A percentile compares a stretch with the other conserved stretches of the same genome.
Evolutionary conservation across 2,888 invertebrate species (phyloP).

Genomic region (Nasonovia ribisnigri): DNA sequence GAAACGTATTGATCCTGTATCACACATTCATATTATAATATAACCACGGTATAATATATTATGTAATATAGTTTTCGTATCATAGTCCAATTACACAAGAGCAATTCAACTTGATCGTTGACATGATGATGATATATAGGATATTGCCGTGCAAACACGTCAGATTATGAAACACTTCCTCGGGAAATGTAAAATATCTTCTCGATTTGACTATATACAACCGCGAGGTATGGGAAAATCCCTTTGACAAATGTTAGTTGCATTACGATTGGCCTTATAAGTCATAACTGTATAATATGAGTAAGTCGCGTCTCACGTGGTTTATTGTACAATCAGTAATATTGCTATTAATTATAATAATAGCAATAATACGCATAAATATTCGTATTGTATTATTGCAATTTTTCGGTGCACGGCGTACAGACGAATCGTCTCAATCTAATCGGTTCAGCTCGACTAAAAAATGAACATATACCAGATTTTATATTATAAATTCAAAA

Average conservation of each 20-base stretch:
- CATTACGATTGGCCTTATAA: not conserved
- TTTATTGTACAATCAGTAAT: not conserved
- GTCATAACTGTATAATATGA: not conserved
- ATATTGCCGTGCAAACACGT: not conserved
- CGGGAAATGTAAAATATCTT: constrained; percentile 5
- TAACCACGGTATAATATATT: not conserved
- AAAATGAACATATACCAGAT: not conserved
- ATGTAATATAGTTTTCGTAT: not conserved
- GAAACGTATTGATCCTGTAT: not conserved
- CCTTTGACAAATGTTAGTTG: not conserved
- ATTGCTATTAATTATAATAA: too few relatives aligned
- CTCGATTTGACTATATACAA: not conserved
- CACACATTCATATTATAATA: not conserved
- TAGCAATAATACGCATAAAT: too few relatives aligned
- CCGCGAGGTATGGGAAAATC: not conserved
- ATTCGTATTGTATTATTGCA: too few relatives aligned
- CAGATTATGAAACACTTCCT: not conserved
- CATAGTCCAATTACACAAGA: not conserved
- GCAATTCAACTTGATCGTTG: not conserved
- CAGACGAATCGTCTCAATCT: too few relatives aligned
- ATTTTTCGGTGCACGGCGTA: too few relatives aligned
- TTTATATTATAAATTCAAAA: not conserved
- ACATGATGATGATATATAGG: not conserved
- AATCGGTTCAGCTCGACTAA: too few relatives aligned
- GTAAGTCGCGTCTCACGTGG: not conserved